Conservation (phyloP, 1,140 invertebrate genomes). For the Conus betulinus region DNA sequence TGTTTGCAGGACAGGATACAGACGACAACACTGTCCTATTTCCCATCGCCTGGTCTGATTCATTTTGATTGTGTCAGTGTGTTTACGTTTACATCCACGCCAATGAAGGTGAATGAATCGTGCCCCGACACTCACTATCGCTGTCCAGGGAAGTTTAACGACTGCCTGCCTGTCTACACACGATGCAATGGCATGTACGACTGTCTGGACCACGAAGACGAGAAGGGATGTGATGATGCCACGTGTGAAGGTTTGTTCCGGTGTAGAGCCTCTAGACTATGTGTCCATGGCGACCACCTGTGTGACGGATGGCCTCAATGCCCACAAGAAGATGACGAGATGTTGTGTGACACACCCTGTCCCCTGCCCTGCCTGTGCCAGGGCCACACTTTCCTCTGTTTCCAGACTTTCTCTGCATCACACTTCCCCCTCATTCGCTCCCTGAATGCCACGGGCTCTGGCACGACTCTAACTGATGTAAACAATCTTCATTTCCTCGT, state of each 20-base stretch:
- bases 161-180: conserved; percentile 4
- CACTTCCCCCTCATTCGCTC: neutral
- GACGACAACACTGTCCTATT: neutral
- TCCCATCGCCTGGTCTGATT: neutral
- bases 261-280: neutral
- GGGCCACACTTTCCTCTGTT: neutral
- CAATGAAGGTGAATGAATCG: neutral
- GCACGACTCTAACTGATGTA: neutral
- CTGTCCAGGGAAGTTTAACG: neutral
- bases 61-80: neutral
- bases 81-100: too few species aligned
- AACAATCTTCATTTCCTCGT: too few species aligned
- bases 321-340: conserved; percentile 2
- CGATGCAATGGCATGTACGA: conserved; percentile 7
- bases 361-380: neutral
- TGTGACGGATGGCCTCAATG: conserved; percentile 19
- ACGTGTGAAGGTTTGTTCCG: neutral
- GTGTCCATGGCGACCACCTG: conserved; percentile 15
- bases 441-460: neutral
- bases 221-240: neutral
- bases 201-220: conserved; percentile 4
- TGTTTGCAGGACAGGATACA: neutral
- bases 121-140: neutral
- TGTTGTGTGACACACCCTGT: neutral
- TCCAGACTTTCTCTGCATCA: neutral